Base-by-base conservation (phyloP, 2,888 invertebrate genomes). In the Alsophila aescularia region DNA sequence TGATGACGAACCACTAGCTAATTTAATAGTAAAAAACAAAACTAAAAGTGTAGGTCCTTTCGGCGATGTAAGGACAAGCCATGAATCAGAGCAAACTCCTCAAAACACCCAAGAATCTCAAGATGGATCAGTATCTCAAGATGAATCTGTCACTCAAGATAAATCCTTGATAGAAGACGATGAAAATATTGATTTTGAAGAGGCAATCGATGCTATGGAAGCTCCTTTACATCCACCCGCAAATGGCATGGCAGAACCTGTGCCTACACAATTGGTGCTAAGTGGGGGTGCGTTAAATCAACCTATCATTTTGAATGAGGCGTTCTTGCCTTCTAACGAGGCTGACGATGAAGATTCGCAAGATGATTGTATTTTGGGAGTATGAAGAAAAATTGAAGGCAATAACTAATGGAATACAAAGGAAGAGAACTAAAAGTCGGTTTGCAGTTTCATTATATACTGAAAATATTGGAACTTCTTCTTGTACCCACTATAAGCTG, bases 1-100 rank as follows among this genome's bases (percentile, higher is more conserved):
- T 0, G 89, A 90, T 42, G 87, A 90, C 18, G 90, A 90, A 60
- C 88, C 90, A 0, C 58, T 90, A 16, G 77, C 86, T 1, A 75
- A 75, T 24, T 5, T 24, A 24, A 6, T 6, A 24, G 5, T 7
- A 34, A 79, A 75, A 64, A 78, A 70, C 4, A 83, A 75, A 62
- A 77, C 80, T 34, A 77, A 65, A 52, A 70, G 63, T 60, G 18
- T 31, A 1, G 10, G 41, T 12, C 24, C 29, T 29, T 1, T 29
- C n/a, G n/a, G n/a, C 10, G 43, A 57, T 10, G 6, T 5, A 39
- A 16, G 16, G 14, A 10, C 8, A 1, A 42, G 6, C 5, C 44
- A 35, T 6, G 14, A 24, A n/a, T 24, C 14, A 14, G n/a, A 15
- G 18, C 7, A 27, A 7, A 9, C 0, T 24, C 18, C n/a, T 36